These are phyloP conservation scores for Litoditis marina DNA, from an alignment of 2,888 invertebrate genomes.

Conservation along the genomic window DNA sequence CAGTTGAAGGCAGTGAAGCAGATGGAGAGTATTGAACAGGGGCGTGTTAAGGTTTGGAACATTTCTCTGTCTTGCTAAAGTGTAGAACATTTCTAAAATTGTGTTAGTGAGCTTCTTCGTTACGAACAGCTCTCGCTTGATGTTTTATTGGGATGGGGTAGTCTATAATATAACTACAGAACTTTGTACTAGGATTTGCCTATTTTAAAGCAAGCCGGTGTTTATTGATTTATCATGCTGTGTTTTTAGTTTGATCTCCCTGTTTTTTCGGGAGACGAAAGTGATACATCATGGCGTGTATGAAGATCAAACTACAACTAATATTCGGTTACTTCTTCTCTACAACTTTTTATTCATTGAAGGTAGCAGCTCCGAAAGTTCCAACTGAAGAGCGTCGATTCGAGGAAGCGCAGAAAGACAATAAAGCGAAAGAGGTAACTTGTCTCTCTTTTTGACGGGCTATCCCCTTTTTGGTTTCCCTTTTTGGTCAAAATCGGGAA, in stretches of 20 bases:
- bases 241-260: no score
- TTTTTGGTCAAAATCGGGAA: no score
- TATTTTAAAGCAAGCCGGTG: neutral
- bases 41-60: slow-evolving; percentile 25
- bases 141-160: no score
- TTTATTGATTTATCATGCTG: neutral
- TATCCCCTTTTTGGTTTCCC: no score
- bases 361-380: slow-evolving; percentile 50
- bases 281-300: no score
- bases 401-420: slow-evolving; percentile 36
- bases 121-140: no score
- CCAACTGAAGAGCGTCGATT: slow-evolving; percentile 43
- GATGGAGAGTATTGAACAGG: slow-evolving; percentile 37
- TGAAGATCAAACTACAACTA: no score
- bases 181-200: no score
- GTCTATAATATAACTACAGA: no score
- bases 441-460: neutral
- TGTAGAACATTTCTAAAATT: neutral
- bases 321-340: no score
- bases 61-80: neutral
- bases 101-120: no score
- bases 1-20: slow-evolving; percentile 41
- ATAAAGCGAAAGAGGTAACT: slow-evolving; percentile 24
- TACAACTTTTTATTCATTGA: neutral
- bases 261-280: no score